phyloP scores from a whole-genome alignment of 2,113 vertebrate genomes.

The Pygathrix nemaeus region DNA sequence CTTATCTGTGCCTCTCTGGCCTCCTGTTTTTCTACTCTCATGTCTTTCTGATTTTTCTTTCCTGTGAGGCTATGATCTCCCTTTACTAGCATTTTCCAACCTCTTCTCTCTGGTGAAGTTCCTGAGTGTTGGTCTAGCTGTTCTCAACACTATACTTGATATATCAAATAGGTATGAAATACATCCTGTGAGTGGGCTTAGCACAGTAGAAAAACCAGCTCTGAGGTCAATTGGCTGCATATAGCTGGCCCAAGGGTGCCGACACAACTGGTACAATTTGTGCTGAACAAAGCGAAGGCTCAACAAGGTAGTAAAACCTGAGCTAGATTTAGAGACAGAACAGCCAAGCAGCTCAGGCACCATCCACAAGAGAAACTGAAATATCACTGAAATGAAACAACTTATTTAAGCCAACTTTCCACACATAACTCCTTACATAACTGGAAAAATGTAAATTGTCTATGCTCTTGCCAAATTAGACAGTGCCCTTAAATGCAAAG shows the following conservation, averaged over 20 bases:
- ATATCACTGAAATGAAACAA: constrained; percentile 44
- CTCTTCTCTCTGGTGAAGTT: neutral
- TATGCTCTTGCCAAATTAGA: constrained; percentile 45
- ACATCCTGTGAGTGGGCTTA: neutral
- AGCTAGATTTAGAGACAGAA: neutral
- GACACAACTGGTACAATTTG: neutral
- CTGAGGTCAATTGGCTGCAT: neutral
- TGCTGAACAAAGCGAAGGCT: neutral
- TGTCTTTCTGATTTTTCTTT: neutral
- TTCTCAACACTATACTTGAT: neutral
- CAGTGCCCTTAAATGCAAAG: constrained; percentile 47
- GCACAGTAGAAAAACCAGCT: neutral
- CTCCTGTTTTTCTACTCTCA: neutral
- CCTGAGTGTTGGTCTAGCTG: neutral
- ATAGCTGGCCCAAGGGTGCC: no score
- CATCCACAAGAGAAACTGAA: constrained; percentile 9
- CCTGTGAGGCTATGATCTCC: neutral
- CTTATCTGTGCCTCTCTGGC: neutral
- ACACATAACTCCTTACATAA: constrained; percentile 65
- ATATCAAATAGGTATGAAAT: neutral
- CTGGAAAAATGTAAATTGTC: constrained; percentile 67
- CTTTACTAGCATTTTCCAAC: neutral
- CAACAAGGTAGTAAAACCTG: neutral
- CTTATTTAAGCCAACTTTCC: constrained; percentile 53
- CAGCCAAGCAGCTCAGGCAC: neutral